Base-by-base conservation (phyloP, 2,797 vertebrate species). In the Danio tinwini region DNA sequence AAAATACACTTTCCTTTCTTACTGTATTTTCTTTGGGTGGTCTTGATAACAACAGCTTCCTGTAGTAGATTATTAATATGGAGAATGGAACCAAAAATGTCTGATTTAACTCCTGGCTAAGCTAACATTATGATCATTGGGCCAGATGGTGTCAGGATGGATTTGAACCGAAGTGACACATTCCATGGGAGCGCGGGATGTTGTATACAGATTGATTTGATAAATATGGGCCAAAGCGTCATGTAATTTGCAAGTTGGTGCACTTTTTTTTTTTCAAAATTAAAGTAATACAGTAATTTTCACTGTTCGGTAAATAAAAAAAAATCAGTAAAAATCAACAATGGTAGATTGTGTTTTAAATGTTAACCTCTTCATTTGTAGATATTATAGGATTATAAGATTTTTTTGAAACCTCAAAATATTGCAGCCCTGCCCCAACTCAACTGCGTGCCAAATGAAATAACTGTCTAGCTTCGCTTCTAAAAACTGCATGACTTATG, bases 121-220 rank as follows among this genome's bases (percentile, higher is more conserved):
- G 75, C 47, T 80, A 82, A 86, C 45, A 78, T 56, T 61, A 77
- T 83, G 10, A 85, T 86, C 52, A 88, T 76, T 85, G 68, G 68
- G 75, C 73, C 67, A 82, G 82, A 56, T 79, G 49, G 74, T 73
- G 85, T 85, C 83, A 84, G 61, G 74, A 84, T 84, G 81, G 78
- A 81, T 88, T 76, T 85, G 61, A 78, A 39, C 75, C 71, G 58
- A 69, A 58, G 63, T 75, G 84, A 76, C 85, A 81, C 40, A 74
- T 82, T 76, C 82, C 53, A 59, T 49, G 81, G 74, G 62, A 79
- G 42, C 78, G 78, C 76, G 61, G 65, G 73, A 83, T 85, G 50
- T 74, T 86, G 82, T 89, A 85, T 84, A 70, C 64, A 83, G 78
- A 87, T 82, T 82, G 78, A 86, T 79, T 90, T 79, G 76, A 84